Conservation (phyloP, 2,113 vertebrate genomes). For the Aldabrachelys gigantea region DNA sequence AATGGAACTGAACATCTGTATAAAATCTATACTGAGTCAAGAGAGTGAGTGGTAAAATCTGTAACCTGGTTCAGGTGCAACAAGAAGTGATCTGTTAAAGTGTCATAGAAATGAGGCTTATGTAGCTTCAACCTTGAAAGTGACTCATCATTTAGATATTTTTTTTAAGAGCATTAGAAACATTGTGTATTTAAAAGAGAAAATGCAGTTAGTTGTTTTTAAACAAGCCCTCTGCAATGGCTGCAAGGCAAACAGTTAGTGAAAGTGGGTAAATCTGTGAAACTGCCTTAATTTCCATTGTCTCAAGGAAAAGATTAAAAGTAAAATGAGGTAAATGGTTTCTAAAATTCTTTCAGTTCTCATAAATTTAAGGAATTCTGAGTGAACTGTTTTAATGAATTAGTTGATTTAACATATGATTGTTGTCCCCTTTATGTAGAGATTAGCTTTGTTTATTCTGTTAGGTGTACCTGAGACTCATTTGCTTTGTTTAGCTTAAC, state of each 20-base stretch:
- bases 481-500: background rate
- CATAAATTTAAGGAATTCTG: background rate
- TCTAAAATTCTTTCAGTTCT: background rate
- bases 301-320: background rate
- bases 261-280: background rate
- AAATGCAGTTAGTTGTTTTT: background rate
- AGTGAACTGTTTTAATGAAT: background rate
- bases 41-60: background rate
- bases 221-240: background rate
- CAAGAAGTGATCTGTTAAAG: background rate
- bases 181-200: background rate
- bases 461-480: background rate
- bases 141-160: background rate
- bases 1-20: background rate
- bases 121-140: background rate
- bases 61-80: background rate
- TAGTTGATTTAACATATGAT: background rate
- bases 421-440: background rate
- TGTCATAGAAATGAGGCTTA: background rate
- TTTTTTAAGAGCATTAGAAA: background rate
- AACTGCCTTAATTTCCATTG: background rate
- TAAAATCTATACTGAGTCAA: background rate
- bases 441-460: background rate
- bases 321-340: background rate
- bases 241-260: background rate